Percentiles rank a stretch among this genome's conserved stretches.
Evolutionary conservation across 2,113 vertebrate genomes (phyloP).

Genomic region (Puffinus mauretanicus): DNA sequence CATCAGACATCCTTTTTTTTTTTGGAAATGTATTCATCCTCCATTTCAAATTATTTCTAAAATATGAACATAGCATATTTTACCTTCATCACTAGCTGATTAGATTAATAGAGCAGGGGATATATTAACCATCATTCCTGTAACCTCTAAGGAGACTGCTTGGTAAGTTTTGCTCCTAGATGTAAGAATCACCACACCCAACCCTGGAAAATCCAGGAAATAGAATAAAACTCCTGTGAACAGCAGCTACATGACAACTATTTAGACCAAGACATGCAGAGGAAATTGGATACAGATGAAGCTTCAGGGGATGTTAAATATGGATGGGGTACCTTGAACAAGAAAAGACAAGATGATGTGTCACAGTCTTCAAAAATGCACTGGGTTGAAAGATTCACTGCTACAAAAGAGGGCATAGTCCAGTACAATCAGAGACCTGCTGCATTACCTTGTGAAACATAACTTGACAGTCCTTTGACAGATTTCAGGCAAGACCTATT

Average conservation of each 20-base stretch:
- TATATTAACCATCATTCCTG: not conserved
- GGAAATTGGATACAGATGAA: conserved; percentile 8
- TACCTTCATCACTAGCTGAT: not conserved
- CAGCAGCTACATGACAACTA: not conserved
- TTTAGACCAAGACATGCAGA: not conserved
- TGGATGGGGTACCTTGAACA: not conserved
- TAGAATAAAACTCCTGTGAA: not conserved
- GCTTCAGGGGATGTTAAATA: not conserved
- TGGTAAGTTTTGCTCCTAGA: not conserved
- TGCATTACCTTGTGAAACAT: not conserved
- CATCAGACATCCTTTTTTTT: not conserved
- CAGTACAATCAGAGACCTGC: not conserved
- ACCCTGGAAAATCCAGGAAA: not conserved
- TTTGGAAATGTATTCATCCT: not conserved
- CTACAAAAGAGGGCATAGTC: not conserved
- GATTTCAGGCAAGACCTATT: not conserved
- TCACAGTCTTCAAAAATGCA: not conserved
- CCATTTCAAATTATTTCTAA: not conserved
- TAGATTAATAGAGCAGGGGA: not conserved
- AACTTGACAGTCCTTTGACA: not conserved
- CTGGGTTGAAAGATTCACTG: not conserved
- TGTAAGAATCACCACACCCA: not conserved
- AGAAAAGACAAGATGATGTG: not conserved
- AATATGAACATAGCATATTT: not conserved
- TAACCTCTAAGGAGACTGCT: not conserved